A percentile compares a stretch with the other conserved stretches of the same genome.
These are phyloP conservation scores for Chrysolina americana DNA, from an alignment of 2,888 invertebrate genomes.

Conservation along the genomic window DNA sequence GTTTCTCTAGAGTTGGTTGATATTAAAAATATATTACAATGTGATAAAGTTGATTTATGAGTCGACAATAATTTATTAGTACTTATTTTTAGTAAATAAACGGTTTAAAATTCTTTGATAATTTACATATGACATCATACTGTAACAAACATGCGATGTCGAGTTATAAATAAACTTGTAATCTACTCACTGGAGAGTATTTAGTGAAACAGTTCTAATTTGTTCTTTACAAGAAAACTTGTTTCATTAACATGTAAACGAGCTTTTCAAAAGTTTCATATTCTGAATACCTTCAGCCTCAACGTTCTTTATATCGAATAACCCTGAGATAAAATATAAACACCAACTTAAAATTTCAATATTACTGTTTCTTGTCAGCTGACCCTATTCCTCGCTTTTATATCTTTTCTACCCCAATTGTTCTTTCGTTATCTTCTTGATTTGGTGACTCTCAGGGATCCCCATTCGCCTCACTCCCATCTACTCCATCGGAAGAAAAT, in stretches of 20 bases:
- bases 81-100: conserved; percentile 26
- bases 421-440: conserved; percentile 9
- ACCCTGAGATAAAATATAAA: conserved; percentile 2
- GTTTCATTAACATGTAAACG: conserved; percentile 29
- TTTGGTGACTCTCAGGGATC: background rate
- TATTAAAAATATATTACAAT: background rate
- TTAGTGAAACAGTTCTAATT: conserved; percentile 25
- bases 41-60: conserved; percentile 3
- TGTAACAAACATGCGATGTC: conserved; percentile 39
- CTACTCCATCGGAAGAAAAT: background rate
- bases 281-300: background rate
- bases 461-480: background rate
- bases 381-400: background rate
- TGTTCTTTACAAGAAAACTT: conserved; percentile 27
- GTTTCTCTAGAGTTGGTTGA: background rate
- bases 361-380: conserved; percentile 1
- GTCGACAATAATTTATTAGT: conserved; percentile 9
- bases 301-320: conserved; percentile 1
- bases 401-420: background rate
- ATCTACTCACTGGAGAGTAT: conserved; percentile 31
- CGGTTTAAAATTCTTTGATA: conserved; percentile 22
- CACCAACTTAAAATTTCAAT: conserved; percentile 4
- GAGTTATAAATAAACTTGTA: conserved; percentile 40
- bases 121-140: conserved; percentile 40
- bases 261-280: conserved; percentile 17